These are phyloP conservation scores for Nibea coibor DNA, from an alignment of 2,113 vertebrate genomes.

Conservation along the genomic window DNA sequence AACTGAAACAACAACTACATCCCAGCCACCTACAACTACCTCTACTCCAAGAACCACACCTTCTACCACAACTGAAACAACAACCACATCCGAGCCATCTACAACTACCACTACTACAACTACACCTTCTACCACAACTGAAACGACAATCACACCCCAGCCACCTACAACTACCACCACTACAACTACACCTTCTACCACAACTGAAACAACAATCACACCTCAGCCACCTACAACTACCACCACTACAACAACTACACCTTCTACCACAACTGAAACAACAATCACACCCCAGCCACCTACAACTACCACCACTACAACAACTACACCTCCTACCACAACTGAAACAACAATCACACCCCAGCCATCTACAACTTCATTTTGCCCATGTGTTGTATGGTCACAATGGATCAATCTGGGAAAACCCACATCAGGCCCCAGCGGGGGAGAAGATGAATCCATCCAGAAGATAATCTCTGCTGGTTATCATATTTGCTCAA, in stretches of 20 bases:
- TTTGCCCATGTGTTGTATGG: too few relatives aligned
- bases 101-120: too few relatives aligned
- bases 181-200: neutral
- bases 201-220: too few relatives aligned
- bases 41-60: neutral
- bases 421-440: too few relatives aligned
- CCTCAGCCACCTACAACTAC: too few relatives aligned
- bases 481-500: slow-evolving; percentile 17
- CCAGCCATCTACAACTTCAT: neutral
- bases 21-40: neutral
- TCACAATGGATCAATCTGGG: too few relatives aligned
- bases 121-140: too few relatives aligned
- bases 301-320: neutral
- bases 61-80: too few relatives aligned
- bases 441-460: too few relatives aligned
- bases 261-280: too few relatives aligned
- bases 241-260: too few relatives aligned
- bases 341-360: neutral
- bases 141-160: neutral
- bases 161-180: neutral
- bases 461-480: slow-evolving; percentile 28
- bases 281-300: neutral
- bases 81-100: too few relatives aligned
- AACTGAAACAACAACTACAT: neutral
- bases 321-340: neutral